A percentile compares a stretch with the other conserved stretches of the same genome.
Conservation (phyloP, 2,797 vertebrate species). For the Falco rusticolus region DNA sequence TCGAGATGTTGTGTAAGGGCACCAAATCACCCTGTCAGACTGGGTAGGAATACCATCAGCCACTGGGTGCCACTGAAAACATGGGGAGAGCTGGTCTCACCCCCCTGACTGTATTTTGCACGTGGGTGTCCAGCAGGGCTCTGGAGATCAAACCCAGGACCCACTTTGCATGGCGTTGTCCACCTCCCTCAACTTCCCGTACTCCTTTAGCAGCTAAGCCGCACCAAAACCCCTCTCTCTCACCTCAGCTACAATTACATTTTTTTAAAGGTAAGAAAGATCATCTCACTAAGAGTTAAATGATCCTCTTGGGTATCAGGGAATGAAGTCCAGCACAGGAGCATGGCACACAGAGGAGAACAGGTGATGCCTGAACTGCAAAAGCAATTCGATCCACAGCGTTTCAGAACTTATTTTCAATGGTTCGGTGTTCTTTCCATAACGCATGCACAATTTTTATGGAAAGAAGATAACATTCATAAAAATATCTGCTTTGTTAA, state of each 20-base stretch:
- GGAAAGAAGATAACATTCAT: slow-evolving; percentile 32
- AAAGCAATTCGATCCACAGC: background rate
- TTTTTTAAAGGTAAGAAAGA: background rate
- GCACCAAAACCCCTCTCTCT: background rate
- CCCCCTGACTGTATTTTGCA: background rate
- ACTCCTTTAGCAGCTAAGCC: background rate
- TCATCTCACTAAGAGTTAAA: background rate
- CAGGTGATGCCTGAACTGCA: background rate
- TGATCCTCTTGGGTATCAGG: background rate
- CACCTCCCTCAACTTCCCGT: background rate
- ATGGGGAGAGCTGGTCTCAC: background rate
- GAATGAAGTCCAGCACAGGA: background rate
- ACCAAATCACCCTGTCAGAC: background rate
- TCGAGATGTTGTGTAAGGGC: accelerated
- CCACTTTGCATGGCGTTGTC: background rate
- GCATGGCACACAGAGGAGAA: background rate
- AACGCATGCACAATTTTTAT: slow-evolving; percentile 9
- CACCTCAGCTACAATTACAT: background rate
- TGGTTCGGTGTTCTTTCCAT: background rate
- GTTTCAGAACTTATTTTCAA: background rate
- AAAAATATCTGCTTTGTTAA: slow-evolving; percentile 33
- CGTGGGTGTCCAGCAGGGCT: accelerated
- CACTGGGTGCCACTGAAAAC: background rate
- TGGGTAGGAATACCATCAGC: background rate
- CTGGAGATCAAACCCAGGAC: background rate